These are phyloP conservation scores for Habrosyne pyritoides DNA, from an alignment of 2,888 invertebrate species.

Conservation along the genomic window DNA sequence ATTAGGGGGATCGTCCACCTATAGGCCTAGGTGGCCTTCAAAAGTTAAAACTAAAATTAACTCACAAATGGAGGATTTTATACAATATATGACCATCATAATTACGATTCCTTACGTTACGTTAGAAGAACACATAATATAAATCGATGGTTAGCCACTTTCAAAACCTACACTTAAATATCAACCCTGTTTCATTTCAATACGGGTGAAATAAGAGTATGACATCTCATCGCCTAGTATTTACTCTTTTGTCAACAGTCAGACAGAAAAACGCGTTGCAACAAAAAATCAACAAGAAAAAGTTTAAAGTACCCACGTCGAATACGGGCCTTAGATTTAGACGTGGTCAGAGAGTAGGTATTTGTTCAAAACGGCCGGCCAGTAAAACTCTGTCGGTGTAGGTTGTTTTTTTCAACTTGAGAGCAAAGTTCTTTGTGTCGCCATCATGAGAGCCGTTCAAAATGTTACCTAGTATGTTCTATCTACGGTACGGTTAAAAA, in stretches of 20 bases:
- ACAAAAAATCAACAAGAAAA: neutral
- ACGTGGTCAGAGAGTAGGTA: slow-evolving; percentile 20
- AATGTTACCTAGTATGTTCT: slow-evolving; percentile 8
- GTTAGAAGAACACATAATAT: no score
- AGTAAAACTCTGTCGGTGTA: slow-evolving; percentile 23
- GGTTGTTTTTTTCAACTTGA: slow-evolving; percentile 33
- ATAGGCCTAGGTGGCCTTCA: no score
- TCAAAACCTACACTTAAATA: no score
- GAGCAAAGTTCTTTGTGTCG: slow-evolving; percentile 27
- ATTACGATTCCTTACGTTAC: no score
- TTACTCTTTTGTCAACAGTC: neutral
- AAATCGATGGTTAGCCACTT: no score
- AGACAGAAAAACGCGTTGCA: neutral
- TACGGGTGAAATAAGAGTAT: no score
- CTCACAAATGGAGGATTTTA: no score
- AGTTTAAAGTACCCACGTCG: neutral
- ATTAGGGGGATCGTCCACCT: no score
- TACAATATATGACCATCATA: no score
- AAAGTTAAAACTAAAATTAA: no score
- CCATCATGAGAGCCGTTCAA: slow-evolving; percentile 11
- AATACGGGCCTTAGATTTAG: slow-evolving; percentile 1
- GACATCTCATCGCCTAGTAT: no score
- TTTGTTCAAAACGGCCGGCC: slow-evolving; percentile 26
- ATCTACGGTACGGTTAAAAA: neutral
- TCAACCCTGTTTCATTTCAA: no score